Percentiles rank a stretch among this genome's conserved stretches.
Conservation (phyloP, 2,113 vertebrate species). For the Fulmarus glacialis region DNA sequence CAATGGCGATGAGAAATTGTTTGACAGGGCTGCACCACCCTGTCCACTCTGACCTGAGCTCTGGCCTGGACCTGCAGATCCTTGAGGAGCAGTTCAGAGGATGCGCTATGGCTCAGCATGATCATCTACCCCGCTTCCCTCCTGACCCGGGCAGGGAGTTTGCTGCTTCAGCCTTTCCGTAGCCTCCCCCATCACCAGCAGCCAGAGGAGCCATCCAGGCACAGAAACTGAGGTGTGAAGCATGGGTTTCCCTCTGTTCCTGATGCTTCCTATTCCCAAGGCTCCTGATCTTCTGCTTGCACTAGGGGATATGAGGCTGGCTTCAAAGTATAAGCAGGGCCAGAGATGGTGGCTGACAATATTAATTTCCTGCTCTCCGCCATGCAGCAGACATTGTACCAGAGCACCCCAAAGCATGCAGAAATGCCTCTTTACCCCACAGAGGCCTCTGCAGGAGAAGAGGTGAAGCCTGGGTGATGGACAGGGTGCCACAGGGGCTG, state of each 20-base stretch:
- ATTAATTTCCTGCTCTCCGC: not conserved
- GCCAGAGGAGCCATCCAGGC: not conserved
- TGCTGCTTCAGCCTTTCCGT: not conserved
- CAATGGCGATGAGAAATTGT: not conserved
- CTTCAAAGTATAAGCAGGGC: not conserved
- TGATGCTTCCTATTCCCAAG: not conserved
- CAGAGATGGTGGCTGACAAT: not conserved
- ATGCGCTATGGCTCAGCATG: accelerated
- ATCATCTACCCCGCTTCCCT: accelerated
- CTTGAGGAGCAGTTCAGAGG: not conserved
- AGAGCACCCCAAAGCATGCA: not conserved
- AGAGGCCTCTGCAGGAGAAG: not conserved
- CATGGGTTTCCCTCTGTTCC: not conserved
- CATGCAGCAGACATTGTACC: too few species aligned
- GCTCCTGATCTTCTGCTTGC: not conserved
- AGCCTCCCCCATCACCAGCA: not conserved
- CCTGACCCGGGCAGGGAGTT: not conserved
- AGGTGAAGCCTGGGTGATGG: not conserved
- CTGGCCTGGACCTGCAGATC: not conserved
- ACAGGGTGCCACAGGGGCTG: accelerated
- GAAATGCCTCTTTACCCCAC: not conserved
- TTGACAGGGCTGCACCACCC: too few species aligned
- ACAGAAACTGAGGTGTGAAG: not conserved
- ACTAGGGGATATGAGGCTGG: not conserved
- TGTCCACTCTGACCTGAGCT: not conserved